phyloP scores from a whole-genome alignment of 2,888 invertebrate genomes.

The Spodoptera picta region DNA sequence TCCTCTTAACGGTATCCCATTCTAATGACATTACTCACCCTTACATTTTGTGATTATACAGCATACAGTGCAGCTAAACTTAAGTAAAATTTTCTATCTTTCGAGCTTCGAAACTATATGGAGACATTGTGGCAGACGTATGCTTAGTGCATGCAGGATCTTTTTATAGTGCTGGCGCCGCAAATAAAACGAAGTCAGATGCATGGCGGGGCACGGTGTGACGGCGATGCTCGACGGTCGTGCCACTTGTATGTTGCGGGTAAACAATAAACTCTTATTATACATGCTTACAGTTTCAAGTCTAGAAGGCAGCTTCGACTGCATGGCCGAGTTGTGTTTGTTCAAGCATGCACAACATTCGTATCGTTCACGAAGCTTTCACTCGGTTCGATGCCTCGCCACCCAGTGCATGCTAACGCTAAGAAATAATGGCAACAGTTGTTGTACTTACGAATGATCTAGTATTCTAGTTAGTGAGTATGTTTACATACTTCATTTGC shows the following conservation, averaged over 20 bases:
- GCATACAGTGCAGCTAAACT: conserved; percentile 7
- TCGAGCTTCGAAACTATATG: conserved; percentile 51
- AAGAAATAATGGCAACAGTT: conserved; percentile 62
- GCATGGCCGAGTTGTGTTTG: conserved; percentile 58
- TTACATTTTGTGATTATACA: neutral
- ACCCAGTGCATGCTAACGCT: conserved; percentile 56
- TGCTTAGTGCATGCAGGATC: conserved; percentile 64
- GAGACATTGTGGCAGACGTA: conserved; percentile 79
- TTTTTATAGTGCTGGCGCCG: conserved; percentile 80
- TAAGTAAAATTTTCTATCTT: conserved; percentile 2
- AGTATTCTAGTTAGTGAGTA: conserved; percentile 56
- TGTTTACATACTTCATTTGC: neutral
- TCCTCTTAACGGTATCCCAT: conserved; percentile 8
- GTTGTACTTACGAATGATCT: conserved; percentile 60
- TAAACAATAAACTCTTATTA: conserved; percentile 50
- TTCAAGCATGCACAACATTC: conserved; percentile 52
- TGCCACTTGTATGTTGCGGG: conserved; percentile 22
- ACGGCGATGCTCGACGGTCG: conserved; percentile 32
- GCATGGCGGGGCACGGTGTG: conserved; percentile 55
- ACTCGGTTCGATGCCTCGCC: conserved; percentile 69
- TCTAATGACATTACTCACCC: neutral
- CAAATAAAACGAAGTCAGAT: conserved; percentile 79
- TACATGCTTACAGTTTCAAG: conserved; percentile 46
- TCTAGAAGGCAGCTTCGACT: conserved; percentile 45
- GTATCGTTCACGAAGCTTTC: conserved; percentile 68